Percentiles rank a stretch among this genome's conserved stretches.
These are phyloP conservation scores for Eufriesea mexicana DNA, from an alignment of 1,140 invertebrate genomes.

Conservation along the genomic window DNA sequence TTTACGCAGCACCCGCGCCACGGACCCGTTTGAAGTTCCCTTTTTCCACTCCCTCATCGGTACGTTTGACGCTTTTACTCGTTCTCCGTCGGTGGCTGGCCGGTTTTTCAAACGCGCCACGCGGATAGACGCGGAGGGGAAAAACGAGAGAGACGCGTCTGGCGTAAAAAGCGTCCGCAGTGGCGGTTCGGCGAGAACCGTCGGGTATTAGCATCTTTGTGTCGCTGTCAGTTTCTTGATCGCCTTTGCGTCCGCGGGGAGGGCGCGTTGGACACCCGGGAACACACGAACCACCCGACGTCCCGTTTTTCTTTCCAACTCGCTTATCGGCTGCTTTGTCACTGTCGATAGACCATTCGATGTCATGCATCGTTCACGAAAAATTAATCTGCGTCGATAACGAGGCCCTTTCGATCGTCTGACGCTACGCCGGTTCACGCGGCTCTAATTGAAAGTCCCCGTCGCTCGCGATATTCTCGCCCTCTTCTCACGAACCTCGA, in stretches of 20 bases:
- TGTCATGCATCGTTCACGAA: not conserved
- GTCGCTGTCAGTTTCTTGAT: slow-evolving; percentile 34
- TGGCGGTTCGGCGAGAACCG: slow-evolving; percentile 23
- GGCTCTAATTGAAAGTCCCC: not conserved
- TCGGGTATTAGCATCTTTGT: slow-evolving; percentile 41
- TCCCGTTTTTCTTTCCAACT: slow-evolving; percentile 10
- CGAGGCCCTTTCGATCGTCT: no score
- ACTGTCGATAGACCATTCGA: slow-evolving; percentile 1
- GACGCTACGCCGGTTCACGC: not conserved
- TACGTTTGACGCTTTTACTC: not conserved
- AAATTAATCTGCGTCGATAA: slow-evolving; percentile 13
- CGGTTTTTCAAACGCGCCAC: slow-evolving; percentile 25
- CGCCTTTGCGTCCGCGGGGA: not conserved
- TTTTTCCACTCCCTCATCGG: not conserved
- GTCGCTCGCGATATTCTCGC: not conserved
- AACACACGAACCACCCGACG: not conserved
- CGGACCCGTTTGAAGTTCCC: not conserved
- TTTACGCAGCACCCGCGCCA: slow-evolving; percentile 21
- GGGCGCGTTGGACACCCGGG: no score
- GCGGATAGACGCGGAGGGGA: not conserved
- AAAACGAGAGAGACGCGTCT: not conserved
- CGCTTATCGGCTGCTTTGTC: slow-evolving; percentile 34
- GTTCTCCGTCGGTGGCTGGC: not conserved
- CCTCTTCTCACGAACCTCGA: not conserved
- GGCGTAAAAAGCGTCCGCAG: slow-evolving; percentile 17